Base-by-base conservation (phyloP, 1,140 invertebrate species). In the Bombus confusus region DNA sequence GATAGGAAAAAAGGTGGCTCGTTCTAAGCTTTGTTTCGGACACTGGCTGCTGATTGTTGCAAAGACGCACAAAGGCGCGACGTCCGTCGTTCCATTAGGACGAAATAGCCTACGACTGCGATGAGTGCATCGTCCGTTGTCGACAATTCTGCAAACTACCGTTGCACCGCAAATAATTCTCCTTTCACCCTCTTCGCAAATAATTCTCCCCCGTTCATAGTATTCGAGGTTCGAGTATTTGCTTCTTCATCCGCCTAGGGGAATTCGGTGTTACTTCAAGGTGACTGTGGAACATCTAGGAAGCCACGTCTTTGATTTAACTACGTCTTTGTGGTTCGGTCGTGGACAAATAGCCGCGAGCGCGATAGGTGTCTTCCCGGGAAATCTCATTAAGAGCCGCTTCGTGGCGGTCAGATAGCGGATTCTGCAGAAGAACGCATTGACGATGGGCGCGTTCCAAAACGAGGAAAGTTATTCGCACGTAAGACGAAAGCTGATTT, bases 101-200 rank as follows among this genome's bases (percentile, higher is more conserved):
- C 22, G 22, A 71, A 69, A 90, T n/a, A 8, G 13, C 9, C 9
- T 31, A 73, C 86, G 80, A 22, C 85, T 73, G 79, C 31, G 83
- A 88, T 80, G 72, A 86, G 34, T 3, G 5, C 18, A 13, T n/a
- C 28, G 47, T 52, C 18, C 18, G 47, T 6, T 52, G 18, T 18
- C 47, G 39, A 39, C 64, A 28, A 88, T 88, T 64, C 74, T 68
- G 57, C 85, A 69, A 92, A 90, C 87, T 89, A 81, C 88, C 91
- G 90, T 93, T 89, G 86, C 83, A 83, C 62, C 74, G 86, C 90
- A 91, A 92, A 92, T 92, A 92, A 69, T 87, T 77, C 80, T 28
- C 87, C 78, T 85, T 64, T 75, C 83, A 15, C 69, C 74, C 73
- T 73, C 31, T 90, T 59, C 74, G 28, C 47, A 34, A 34, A 34